Evolutionary conservation across 2,113 vertebrate genomes (phyloP), one percentile per base, ranked within the genome.

Genomic region (Actinemys pallida): DNA sequence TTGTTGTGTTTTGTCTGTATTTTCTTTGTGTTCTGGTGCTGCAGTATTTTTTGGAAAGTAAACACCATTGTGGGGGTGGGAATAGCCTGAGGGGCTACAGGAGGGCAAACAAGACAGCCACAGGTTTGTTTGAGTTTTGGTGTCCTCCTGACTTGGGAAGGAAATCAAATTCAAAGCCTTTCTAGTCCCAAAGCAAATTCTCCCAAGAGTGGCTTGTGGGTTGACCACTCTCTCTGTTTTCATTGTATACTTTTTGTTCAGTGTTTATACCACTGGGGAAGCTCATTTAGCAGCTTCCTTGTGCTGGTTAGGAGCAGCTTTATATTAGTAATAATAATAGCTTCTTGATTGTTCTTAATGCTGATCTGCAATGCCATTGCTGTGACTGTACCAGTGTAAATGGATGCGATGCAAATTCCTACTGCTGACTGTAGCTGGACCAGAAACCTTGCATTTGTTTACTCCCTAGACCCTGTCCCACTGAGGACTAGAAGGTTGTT

Each of bases 231-330:
- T 10, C 6, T 75, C 86, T 83, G 27, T 82, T 45, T 72, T 85
- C 52, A 89, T 20, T n/a, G 29, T 89, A 52, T 42, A 78, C 83
- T 4, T 0, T 53, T 90, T 82, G 27, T 81, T 90, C 59, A 92
- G 62, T 16, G 0, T 0, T 10, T 78, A n/a, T 69, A n/a, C 84
- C 81, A 52, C 16, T 39, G 52, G 29, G 45, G 69, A 91, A 52
- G 31, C 5, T 92, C 89, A 93, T 93, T 89, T 78, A 95, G 49
- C 39, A 93, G 69, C 52, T 97, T 92, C 49, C 57, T 84, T 72
- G 52, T 79, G 88, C 2, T 86, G 81, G 94, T 88, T 96, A 89
- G 39, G 17, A 94, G 39, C 78, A 94, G 78, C 39, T 94, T 97
- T 94, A 78, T 29, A 47, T 84, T 76, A 94, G 85, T 87, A 89